phyloP scores from a whole-genome alignment of 1,140 invertebrate species.

The Ooceraea biroi region DNA sequence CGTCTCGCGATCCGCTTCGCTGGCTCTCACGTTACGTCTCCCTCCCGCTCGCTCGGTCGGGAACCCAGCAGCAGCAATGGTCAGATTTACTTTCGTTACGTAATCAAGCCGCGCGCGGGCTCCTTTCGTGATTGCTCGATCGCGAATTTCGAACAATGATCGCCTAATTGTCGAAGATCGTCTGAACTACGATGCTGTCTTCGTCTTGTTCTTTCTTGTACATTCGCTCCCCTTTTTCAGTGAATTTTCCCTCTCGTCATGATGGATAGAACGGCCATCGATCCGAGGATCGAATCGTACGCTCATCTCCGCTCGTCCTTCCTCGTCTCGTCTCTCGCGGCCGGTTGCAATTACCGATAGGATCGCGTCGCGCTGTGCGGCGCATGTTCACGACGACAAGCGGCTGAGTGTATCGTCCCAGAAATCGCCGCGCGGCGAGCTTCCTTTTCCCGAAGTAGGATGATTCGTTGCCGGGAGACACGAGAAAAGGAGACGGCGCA shows the following conservation, averaged over 20 bases:
- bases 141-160: not conserved
- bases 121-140: slow-evolving; percentile 4
- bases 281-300: slow-evolving; percentile 30
- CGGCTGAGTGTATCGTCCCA: slow-evolving; percentile 74
- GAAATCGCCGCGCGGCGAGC: slow-evolving; percentile 73
- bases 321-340: slow-evolving; percentile 47
- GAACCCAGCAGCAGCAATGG: not conserved
- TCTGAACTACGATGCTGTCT: not conserved
- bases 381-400: slow-evolving; percentile 71
- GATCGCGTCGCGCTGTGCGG: slow-evolving; percentile 76
- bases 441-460: slow-evolving; percentile 54
- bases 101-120: not conserved
- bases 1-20: slow-evolving; percentile 40
- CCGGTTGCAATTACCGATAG: slow-evolving; percentile 79
- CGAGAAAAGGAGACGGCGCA: not conserved
- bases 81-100: slow-evolving; percentile 35
- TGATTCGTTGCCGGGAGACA: slow-evolving; percentile 35
- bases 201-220: not conserved
- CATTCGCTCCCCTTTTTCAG: not conserved
- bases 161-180: not conserved
- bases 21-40: slow-evolving; percentile 26
- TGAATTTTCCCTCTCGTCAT: not conserved
- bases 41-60: not conserved
- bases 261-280: slow-evolving; percentile 62
- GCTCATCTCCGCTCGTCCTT: not conserved